phyloP scores from a whole-genome alignment of 35 echinoderm and acorn worm species.

The Ptychodera flava region DNA sequence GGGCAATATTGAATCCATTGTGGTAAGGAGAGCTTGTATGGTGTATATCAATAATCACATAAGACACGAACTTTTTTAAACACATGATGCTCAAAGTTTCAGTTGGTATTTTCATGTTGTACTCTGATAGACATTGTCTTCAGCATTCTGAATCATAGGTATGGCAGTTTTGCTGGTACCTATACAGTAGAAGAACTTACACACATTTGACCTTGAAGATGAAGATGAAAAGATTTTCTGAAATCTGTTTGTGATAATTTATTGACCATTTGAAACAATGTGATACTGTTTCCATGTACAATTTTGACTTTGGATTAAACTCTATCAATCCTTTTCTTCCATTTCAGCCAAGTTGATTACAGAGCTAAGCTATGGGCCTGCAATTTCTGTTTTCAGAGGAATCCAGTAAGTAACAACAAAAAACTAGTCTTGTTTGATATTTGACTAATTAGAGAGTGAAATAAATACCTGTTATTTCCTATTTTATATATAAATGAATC shows the following conservation, averaged over 20 bases:
- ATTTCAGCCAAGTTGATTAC: conserved; percentile 90
- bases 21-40: too few relatives aligned
- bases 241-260: too few relatives aligned
- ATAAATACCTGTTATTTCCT: background rate
- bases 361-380: conserved; percentile 97
- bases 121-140: background rate
- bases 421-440: background rate
- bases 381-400: conserved; percentile 98
- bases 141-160: too few relatives aligned
- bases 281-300: too few relatives aligned
- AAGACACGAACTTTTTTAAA: too few relatives aligned
- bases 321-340: conserved; percentile 22
- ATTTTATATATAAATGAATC: background rate
- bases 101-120: background rate
- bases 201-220: too few relatives aligned
- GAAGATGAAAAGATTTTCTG: too few relatives aligned
- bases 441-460: background rate
- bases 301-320: too few relatives aligned
- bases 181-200: too few relatives aligned
- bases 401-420: background rate
- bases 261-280: too few relatives aligned
- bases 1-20: conserved; percentile 93
- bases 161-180: too few relatives aligned
- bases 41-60: too few relatives aligned
- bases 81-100: background rate